Conservation (phyloP, 2,888 invertebrate genomes). For the Ectemnius continuus region DNA sequence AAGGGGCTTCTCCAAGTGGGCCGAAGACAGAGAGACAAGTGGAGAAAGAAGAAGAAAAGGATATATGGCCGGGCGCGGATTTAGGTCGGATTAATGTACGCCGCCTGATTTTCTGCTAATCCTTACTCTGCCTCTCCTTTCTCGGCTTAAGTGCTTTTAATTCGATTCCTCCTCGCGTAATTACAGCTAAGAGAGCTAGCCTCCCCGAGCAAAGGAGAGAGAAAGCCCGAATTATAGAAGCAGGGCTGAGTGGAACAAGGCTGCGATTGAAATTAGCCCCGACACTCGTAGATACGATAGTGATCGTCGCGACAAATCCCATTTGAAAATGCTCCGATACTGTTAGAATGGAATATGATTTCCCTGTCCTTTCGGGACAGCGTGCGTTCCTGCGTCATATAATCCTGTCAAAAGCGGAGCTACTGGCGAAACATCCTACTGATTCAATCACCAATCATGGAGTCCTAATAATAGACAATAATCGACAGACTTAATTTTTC, state of each 20-base stretch:
- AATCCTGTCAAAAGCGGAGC: no score
- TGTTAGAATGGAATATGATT: no score
- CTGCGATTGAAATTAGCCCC: constrained; percentile 43
- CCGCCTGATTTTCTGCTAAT: constrained; percentile 53
- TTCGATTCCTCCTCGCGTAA: constrained; percentile 40
- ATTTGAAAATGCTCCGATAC: constrained; percentile 2
- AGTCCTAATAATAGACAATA: no score
- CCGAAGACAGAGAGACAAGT: background rate
- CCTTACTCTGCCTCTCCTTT: constrained; percentile 38
- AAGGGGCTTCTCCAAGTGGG: background rate
- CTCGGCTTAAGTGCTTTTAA: constrained; percentile 45
- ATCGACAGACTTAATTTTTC: no score
- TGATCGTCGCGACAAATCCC: constrained; percentile 16
- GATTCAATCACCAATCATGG: no score
- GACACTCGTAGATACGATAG: constrained; percentile 12
- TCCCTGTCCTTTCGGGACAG: no score
- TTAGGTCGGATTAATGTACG: constrained; percentile 53
- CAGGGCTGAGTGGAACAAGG: no score
- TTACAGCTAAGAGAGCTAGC: constrained; percentile 32
- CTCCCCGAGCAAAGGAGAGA: no score
- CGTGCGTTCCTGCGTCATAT: no score
- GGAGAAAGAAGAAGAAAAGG: constrained; percentile 29
- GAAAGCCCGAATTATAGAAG: no score
- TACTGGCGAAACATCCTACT: no score
- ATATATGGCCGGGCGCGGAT: constrained; percentile 30